Evolutionary conservation across 2,888 invertebrate species (phyloP).

Genomic region (Lochmaea crataegi): DNA sequence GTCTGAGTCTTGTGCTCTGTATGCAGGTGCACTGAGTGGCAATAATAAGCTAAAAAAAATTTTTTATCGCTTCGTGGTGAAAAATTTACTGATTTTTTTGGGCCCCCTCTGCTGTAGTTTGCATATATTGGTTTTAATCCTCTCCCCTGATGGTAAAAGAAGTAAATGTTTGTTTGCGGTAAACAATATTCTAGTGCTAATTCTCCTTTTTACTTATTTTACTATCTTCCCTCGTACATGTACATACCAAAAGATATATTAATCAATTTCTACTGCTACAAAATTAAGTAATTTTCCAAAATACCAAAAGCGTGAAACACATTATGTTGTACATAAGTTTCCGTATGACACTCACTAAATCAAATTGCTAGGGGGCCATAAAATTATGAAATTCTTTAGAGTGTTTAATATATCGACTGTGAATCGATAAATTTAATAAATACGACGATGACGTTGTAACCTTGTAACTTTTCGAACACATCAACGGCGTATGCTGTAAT

Average conservation of each 20-base stretch:
- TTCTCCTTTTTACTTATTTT: neutral
- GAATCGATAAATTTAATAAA: slow-evolving; percentile 35
- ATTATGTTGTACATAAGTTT: slow-evolving; percentile 2
- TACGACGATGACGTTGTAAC: slow-evolving; percentile 22
- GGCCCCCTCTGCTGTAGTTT: too few species aligned
- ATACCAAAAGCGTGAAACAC: neutral
- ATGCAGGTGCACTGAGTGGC: too few species aligned
- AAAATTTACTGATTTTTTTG: too few species aligned
- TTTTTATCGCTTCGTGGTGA: too few species aligned
- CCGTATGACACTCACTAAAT: neutral
- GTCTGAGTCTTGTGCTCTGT: too few species aligned
- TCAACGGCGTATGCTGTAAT: neutral
- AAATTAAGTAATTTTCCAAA: slow-evolving; percentile 4
- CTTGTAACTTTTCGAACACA: slow-evolving; percentile 15
- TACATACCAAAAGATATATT: neutral
- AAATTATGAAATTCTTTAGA: slow-evolving; percentile 17
- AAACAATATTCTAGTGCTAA: too few species aligned
- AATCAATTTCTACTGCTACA: neutral
- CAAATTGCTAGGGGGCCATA: slow-evolving; percentile 5
- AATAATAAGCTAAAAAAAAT: too few species aligned
- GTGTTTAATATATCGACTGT: slow-evolving; percentile 30
- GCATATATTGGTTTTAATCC: too few species aligned
- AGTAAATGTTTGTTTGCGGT: too few species aligned
- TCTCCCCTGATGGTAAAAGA: too few species aligned
- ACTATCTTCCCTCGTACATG: neutral